Evolutionary conservation across 1,140 invertebrate species (phyloP).

Genomic region (Listronotus bonariensis): DNA sequence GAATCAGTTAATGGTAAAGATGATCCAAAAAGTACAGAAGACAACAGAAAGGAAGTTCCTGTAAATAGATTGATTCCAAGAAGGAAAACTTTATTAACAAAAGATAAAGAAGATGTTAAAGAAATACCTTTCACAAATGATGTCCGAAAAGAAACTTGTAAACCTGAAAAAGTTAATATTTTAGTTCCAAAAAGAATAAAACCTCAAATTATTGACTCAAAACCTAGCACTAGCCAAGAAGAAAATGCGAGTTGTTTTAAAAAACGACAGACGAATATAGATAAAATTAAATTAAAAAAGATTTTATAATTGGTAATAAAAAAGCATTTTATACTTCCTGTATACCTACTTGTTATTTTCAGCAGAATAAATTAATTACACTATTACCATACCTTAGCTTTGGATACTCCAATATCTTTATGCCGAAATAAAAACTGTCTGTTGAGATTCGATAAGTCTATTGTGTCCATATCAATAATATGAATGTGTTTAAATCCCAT

Average conservation of each 20-base stretch:
- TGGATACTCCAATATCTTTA: constrained; percentile 90
- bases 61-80: neutral
- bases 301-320: no score
- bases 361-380: no score
- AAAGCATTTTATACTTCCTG: no score
- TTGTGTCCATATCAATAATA: constrained; percentile 98
- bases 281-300: no score
- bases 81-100: neutral
- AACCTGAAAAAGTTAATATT: constrained; percentile 4
- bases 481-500: constrained; percentile 94
- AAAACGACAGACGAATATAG: no score
- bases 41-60: neutral
- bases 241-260: neutral
- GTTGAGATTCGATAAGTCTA: constrained; percentile 97
- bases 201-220: constrained; percentile 14
- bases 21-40: neutral
- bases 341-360: no score
- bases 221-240: neutral
- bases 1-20: neutral
- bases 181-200: constrained; percentile 16
- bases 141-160: neutral
- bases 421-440: constrained; percentile 95
- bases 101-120: neutral
- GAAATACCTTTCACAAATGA: neutral
- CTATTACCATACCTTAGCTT: constrained; percentile 69